These are phyloP conservation scores for Oncorhynchus clarkii DNA, from an alignment of 2,113 vertebrate species.

Conservation along the genomic window DNA sequence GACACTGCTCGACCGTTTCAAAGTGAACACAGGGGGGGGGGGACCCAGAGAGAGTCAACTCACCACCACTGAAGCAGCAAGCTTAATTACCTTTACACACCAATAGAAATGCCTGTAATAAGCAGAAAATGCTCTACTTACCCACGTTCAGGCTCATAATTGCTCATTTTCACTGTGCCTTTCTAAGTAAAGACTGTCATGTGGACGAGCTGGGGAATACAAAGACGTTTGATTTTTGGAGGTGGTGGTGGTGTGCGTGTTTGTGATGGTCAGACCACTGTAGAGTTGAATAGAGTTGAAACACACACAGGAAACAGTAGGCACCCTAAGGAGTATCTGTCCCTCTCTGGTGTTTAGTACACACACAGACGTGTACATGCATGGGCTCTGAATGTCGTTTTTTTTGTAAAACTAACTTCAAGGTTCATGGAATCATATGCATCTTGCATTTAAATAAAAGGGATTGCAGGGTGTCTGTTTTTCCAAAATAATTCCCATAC, in stretches of 20 bases:
- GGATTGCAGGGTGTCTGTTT: no score
- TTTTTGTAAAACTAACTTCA: no score
- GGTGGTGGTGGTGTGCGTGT: background rate
- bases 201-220: no score
- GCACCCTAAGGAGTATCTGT: no score
- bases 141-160: no score
- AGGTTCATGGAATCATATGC: no score
- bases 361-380: no score
- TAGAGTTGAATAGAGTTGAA: background rate
- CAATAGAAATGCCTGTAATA: background rate
- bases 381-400: no score
- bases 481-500: no score
- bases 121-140: background rate
- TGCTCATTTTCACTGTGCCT: background rate
- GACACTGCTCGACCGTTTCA: background rate
- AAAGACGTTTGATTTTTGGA: background rate
- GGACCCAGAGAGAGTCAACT: background rate
- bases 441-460: no score
- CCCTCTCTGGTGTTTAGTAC: no score
- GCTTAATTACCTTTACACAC: slow-evolving; percentile 16
- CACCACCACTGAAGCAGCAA: background rate
- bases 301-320: no score
- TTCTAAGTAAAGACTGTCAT: background rate
- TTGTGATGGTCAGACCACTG: background rate
- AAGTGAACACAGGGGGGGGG: background rate